Evolutionary conservation across 2,797 vertebrate genomes (phyloP).

Genomic region (Chromis chromis): DNA sequence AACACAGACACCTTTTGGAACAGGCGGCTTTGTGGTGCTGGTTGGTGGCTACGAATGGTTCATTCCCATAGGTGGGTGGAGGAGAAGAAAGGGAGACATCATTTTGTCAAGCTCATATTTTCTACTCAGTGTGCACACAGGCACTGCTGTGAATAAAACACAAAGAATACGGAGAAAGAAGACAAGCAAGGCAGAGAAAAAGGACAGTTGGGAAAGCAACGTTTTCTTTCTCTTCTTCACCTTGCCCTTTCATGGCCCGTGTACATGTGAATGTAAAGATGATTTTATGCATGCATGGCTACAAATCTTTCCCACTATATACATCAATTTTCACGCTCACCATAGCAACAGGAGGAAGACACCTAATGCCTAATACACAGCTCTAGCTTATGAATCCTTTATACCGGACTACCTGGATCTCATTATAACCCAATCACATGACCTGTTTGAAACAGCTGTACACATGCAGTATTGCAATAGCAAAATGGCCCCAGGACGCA

Average conservation of each 20-base stretch:
- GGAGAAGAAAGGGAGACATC: conserved; percentile 49
- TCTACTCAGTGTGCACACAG: conserved; percentile 54
- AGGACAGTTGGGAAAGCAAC: conserved; percentile 3
- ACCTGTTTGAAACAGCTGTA: conserved; percentile 61
- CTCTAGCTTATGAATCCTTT: conserved; percentile 55
- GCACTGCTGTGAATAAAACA: conserved; percentile 51
- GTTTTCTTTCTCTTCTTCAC: neutral
- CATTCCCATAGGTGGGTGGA: conserved; percentile 55
- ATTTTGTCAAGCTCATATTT: conserved; percentile 61
- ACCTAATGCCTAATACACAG: conserved; percentile 5
- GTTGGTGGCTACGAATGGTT: conserved; percentile 63
- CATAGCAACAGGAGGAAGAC: conserved; percentile 49
- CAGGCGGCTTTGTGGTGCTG: conserved; percentile 47
- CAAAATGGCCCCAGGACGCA: conserved; percentile 51
- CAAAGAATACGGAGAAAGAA: conserved; percentile 9
- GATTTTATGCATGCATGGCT: neutral
- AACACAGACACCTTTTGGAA: conserved; percentile 49
- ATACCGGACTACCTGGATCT: conserved; percentile 50
- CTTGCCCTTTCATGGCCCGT: conserved; percentile 16
- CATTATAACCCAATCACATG: conserved; percentile 58
- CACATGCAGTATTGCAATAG: conserved; percentile 41
- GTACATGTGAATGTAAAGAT: conserved; percentile 7
- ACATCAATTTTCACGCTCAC: conserved; percentile 29
- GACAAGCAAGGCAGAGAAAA: conserved; percentile 39
- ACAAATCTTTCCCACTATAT: neutral